Evolutionary conservation across 2,888 invertebrate genomes (phyloP).

Genomic region (Oeneis ivallda): DNA sequence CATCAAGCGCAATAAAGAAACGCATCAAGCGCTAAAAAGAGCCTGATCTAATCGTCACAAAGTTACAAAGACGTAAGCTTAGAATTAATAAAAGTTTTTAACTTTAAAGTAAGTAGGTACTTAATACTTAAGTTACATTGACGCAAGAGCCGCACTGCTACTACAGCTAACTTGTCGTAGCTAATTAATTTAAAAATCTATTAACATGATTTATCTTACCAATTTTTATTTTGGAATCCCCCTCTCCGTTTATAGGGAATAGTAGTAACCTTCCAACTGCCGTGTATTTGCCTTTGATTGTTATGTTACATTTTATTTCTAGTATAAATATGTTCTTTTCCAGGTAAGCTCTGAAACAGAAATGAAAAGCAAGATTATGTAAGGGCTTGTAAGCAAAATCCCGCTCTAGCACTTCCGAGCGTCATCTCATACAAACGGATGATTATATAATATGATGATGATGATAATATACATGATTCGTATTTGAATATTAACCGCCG

Average conservation of each 20-base stretch:
- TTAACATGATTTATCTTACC: constrained; percentile 48
- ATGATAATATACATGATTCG: no score
- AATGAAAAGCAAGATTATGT: not conserved
- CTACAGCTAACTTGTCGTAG: no score
- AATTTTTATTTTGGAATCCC: constrained; percentile 76
- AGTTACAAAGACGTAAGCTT: not conserved
- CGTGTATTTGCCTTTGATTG: constrained; percentile 75
- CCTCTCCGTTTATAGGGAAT: constrained; percentile 76
- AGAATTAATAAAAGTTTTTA: not conserved
- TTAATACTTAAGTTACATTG: no score
- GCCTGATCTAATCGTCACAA: not conserved
- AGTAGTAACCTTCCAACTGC: constrained; percentile 70
- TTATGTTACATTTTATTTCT: constrained; percentile 72
- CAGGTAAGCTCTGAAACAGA: constrained; percentile 65
- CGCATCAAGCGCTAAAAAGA: not conserved
- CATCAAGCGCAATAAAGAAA: not conserved
- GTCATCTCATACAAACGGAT: no score
- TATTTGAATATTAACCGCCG: no score
- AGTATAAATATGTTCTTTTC: constrained; percentile 69
- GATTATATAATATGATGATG: no score
- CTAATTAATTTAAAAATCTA: no score
- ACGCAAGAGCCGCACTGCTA: no score
- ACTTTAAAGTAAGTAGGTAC: not conserved
- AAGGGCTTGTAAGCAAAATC: not conserved
- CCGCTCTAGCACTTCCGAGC: no score